Base-by-base conservation (phyloP, 2,797 vertebrate genomes). In the Coregonus suidteri region DNA sequence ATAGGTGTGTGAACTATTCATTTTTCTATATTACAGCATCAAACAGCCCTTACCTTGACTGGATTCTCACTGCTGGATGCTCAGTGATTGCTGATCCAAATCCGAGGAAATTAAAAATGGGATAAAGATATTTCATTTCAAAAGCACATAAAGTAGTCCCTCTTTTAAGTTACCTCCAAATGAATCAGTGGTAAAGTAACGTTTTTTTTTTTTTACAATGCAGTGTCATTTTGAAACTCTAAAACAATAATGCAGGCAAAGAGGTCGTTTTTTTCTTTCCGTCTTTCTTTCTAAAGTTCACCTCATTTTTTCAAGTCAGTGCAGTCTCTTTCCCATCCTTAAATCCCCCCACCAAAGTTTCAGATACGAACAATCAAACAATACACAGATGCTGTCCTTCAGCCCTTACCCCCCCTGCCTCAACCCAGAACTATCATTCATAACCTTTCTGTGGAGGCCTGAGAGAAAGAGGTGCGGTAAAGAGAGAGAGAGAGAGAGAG, bases 351-450 rank as follows among this genome's bases (percentile, higher is more conserved):
- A 89, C 93, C 85, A 89, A 91, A 94, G 88, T 90, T 90, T 90
- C 87, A 92, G 91, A 90, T 91, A 89, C 89, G 90, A 91, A 92
- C 92, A 89, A 87, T 87, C 86, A 89, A 89, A 93, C 90, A 93
- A 93, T 91, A 86, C 92, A 93, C 93, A 94, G 92, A 94, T 93
- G 93, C 93, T 93, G 91, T 92, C 90, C 92, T 92, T 91, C 91
- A 88, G 92, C 92, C 91, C 92, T 89, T 90, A 87, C 86, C 84
- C 31, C 90, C 89, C 90, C 90, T 89, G 88, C 90, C 77, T 72
- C 67, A 91, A 89, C 88, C 88, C 87, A 87, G 85, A 92, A 92
- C 93, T 94, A 93, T 94, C 93, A 94, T 94, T 94, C 93, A 94
- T 94, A 95, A 94, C 93, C 92, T 94, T 93, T 94, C 91, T 91